Conservation (phyloP, 2,113 vertebrate species). For the Etia nguti region DNA sequence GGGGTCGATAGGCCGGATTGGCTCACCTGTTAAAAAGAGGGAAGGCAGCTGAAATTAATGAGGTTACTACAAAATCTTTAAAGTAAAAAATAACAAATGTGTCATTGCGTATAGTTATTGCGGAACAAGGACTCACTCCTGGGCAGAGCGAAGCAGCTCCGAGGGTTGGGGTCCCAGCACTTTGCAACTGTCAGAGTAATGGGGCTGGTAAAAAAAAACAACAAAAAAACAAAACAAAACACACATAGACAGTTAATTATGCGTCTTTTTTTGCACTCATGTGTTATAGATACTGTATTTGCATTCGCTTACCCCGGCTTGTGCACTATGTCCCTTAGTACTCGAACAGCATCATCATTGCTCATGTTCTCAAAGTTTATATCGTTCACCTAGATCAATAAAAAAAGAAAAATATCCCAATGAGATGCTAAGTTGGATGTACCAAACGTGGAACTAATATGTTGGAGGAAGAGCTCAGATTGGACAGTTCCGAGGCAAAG, state of each 20-base stretch:
- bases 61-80: neutral
- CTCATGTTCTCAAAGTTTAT: conserved; percentile 99
- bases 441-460: neutral
- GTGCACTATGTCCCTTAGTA: conserved; percentile 94
- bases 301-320: conserved; percentile 84
- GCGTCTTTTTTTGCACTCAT: neutral
- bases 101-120: neutral
- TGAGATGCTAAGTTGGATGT: neutral
- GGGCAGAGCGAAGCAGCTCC: conserved; percentile 94
- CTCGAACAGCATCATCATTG: conserved; percentile 94
- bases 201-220: conserved; percentile 76
- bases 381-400: conserved; percentile 84
- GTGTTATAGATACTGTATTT: neutral
- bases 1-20: conserved; percentile 94
- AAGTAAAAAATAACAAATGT: neutral
- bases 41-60: neutral
- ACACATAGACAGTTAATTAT: neutral
- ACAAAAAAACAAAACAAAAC: too few relatives aligned
- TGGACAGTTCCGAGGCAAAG: neutral
- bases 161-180: conserved; percentile 97
- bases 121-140: conserved; percentile 83
- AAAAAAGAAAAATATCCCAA: neutral
- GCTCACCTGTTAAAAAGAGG: conserved; percentile 80
- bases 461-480: neutral
- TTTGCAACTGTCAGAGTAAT: conserved; percentile 96